Evolutionary conservation across 2,888 invertebrate species (phyloP).

Genomic region (Synanthedon andrenaeformis): DNA sequence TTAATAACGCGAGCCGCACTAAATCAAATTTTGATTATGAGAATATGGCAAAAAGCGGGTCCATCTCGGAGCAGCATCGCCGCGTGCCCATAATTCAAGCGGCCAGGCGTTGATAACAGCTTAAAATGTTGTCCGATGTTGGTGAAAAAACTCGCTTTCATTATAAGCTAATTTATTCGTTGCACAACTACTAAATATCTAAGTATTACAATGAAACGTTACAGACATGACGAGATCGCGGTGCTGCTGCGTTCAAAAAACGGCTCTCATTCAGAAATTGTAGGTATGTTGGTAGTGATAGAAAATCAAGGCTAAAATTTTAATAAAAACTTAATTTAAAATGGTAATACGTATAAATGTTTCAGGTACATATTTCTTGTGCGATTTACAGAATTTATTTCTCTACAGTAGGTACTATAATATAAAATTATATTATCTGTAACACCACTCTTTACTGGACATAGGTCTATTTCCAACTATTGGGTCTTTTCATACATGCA

Average conservation of each 20-base stretch:
- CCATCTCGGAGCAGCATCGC: slow-evolving; percentile 10
- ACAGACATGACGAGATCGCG: slow-evolving; percentile 11
- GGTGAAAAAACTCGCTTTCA: slow-evolving; percentile 33
- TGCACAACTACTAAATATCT: slow-evolving; percentile 47
- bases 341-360: too few relatives aligned
- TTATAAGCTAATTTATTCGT: slow-evolving; percentile 42
- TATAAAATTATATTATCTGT: too few relatives aligned
- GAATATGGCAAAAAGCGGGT: slow-evolving; percentile 36
- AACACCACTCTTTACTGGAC: too few relatives aligned
- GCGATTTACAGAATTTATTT: too few relatives aligned
- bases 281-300: slow-evolving; percentile 18
- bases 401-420: too few relatives aligned
- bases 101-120: slow-evolving; percentile 35
- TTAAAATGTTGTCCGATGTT: slow-evolving; percentile 41
- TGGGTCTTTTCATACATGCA: too few relatives aligned
- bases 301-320: slow-evolving; percentile 2
- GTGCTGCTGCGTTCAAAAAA: slow-evolving; percentile 28
- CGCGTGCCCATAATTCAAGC: slow-evolving; percentile 33
- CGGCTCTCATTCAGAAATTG: slow-evolving; percentile 26
- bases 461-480: too few relatives aligned
- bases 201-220: slow-evolving; percentile 53
- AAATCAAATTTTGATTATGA: slow-evolving; percentile 61
- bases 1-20: slow-evolving; percentile 40
- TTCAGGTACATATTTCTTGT: too few relatives aligned
- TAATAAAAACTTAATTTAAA: too few relatives aligned